Base-by-base conservation (phyloP, 1,140 invertebrate genomes). In the Chrysomallon squamiferum region DNA sequence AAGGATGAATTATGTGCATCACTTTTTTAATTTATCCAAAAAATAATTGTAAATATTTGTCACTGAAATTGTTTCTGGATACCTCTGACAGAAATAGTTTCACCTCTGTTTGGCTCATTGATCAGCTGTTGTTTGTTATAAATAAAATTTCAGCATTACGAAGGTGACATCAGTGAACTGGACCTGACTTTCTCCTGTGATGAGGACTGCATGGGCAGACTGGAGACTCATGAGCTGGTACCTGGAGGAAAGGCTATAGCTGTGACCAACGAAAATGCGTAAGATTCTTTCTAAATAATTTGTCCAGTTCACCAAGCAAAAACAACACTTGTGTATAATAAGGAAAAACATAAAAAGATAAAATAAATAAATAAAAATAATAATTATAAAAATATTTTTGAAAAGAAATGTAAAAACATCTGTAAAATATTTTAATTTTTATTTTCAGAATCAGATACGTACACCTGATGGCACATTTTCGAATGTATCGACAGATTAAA, bases 181-280 rank as follows among this genome's bases (percentile, higher is more conserved):
- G 96, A 96, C 80, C 86, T 99, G 22, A 99, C 95, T 18, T 99
- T 99, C 86, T 97, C 96, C 0, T 92, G 96, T 29, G 95, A 99
- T 82, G 95, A 99, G 72, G 96, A 99, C 84, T 90, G 93, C 69
- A 89, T 99, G 86, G 98, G 97, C 1, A 72, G 77, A 67, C 56
- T 88, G 49, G 81, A 81, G 7, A 88, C 87, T 3, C 83, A 87
- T 72, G 87, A 88, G 58, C 75, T 99, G 52, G 90, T 97, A 70
- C 94, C 96, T 15, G 96, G 96, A 15, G 98, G 98, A 20, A 93
- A 92, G 86, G 92, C 92, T 2, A 90, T 97, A 52, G 89, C 93
- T 22, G 96, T 99, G 3, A 98, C 94, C 2, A 96, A 98, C 87
- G 94, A 97, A 80, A 99, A 98, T 87, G 98, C 96, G 92, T 94